Evolutionary conservation across 2,797 vertebrate species (phyloP).

Genomic region (Columba guinea): DNA sequence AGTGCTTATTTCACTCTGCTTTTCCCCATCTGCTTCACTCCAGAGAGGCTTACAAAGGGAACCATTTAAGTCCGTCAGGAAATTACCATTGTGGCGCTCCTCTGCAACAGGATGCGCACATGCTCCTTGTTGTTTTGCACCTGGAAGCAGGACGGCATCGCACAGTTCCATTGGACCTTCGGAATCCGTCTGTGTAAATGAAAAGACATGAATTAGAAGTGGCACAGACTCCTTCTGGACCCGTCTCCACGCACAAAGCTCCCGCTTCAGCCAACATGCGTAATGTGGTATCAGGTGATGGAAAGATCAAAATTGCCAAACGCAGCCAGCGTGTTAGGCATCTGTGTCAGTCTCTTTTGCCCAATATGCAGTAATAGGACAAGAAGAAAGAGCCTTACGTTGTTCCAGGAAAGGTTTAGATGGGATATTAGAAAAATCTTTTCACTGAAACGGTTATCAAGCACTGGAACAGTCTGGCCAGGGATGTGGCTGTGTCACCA

Average conservation of each 20-base stretch:
- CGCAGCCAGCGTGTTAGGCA: rapidly evolving
- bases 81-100: rapidly evolving
- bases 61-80: neutral
- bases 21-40: no score
- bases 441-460: no score
- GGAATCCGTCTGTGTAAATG: neutral
- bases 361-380: no score
- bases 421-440: no score
- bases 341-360: no score
- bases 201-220: neutral
- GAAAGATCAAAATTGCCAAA: neutral
- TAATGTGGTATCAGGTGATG: rapidly evolving
- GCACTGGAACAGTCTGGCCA: no score
- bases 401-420: no score
- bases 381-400: no score
- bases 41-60: neutral
- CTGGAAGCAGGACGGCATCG: rapidly evolving
- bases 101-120: rapidly evolving
- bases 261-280: rapidly evolving
- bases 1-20: neutral
- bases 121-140: rapidly evolving
- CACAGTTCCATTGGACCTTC: rapidly evolving
- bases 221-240: neutral
- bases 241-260: rapidly evolving
- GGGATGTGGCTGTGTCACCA: no score